Evolutionary conservation across 2,797 vertebrate genomes (phyloP).

Genomic region (Notamacropus eugenii): DNA sequence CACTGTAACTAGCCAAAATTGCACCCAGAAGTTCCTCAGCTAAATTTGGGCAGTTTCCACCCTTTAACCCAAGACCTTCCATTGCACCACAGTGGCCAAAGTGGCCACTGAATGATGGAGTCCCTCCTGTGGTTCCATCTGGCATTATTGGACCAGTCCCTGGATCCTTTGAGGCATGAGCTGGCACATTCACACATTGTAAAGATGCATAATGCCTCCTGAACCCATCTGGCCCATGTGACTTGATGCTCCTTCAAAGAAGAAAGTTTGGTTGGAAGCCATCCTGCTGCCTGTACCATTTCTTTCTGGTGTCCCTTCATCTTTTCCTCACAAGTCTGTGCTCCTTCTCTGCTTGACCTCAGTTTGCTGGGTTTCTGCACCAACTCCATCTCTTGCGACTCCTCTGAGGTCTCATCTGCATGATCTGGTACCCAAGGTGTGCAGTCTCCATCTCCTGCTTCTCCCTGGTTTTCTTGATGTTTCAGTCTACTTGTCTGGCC

Average conservation of each 20-base stretch:
- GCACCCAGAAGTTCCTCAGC: conserved; percentile 89
- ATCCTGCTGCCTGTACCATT: conserved; percentile 93
- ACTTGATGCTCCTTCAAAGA: conserved; percentile 92
- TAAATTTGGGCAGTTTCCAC: conserved; percentile 85
- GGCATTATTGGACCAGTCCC: conserved; percentile 85
- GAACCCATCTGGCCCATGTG: conserved; percentile 82
- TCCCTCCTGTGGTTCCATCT: conserved; percentile 87
- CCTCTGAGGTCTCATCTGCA: conserved; percentile 97
- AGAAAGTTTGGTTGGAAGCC: conserved; percentile 88
- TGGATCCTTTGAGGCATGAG: conserved; percentile 81
- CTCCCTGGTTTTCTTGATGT: conserved; percentile 96
- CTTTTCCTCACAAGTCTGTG: conserved; percentile 91
- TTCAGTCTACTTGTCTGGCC: conserved; percentile 96
- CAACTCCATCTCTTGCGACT: conserved; percentile 94
- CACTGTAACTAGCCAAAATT: conserved; percentile 91
- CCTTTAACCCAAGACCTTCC: conserved; percentile 87
- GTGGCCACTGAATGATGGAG: conserved; percentile 78
- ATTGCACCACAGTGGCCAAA: conserved; percentile 82
- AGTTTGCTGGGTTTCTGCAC: conserved; percentile 95
- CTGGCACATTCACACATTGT: conserved; percentile 87
- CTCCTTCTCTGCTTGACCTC: conserved; percentile 94
- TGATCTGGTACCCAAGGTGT: conserved; percentile 94
- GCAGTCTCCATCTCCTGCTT: conserved; percentile 96
- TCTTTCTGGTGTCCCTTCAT: conserved; percentile 92
- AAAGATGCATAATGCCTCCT: conserved; percentile 88